Evolutionary conservation across 2,888 invertebrate species (phyloP), one percentile per base, ranked within the genome.

Genomic region (Agrilus cyanescens): DNA sequence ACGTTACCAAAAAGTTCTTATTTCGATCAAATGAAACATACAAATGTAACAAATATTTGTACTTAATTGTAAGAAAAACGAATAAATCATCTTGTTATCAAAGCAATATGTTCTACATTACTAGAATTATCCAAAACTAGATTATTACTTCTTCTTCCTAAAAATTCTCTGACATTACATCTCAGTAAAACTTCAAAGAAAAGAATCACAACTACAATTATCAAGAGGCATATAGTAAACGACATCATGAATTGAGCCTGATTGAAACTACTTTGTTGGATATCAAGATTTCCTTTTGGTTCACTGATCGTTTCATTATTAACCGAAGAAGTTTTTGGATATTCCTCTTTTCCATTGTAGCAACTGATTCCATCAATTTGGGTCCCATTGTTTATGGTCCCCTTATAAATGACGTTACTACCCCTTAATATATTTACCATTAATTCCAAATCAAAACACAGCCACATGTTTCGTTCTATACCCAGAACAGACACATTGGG

Each of bases 391-490:
- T 25, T 29, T 25, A 33, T 37, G 15, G 39, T 8, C 3, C 45
- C 40, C 10, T 30, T 31, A 10, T 49, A 37, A 13, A 10, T 38
- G n/a, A 57, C 44, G 16, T 38, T 45, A 2, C 47, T 37, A 40
- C 53, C 50, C 4, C 39, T 42, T 12, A 58, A 43, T 7, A 41
- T 20, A 15, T 46, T 46, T 4, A 54, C 30, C 12, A 60, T 51
- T 7, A 44, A 15, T 6, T 39, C 14, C 39, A 61, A 48, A 40
- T 53, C 52, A 6, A 39, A 40, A 43, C 61, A 61, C 7, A 40
- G 42, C 54, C 56, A 60, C 14, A 47, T 44, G 45, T 61, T 61
- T 10, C 51, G 20, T 25, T 51, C 50, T 2, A 61, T 39, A 41
- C 57, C 57, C 20, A 61, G 44, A 4, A 39, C 12, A 5, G 38